A percentile compares a stretch with the other conserved stretches of the same genome.
These are phyloP conservation scores for Protophormia terraenovae DNA, from an alignment of 2,888 invertebrate genomes.

Conservation along the genomic window DNA sequence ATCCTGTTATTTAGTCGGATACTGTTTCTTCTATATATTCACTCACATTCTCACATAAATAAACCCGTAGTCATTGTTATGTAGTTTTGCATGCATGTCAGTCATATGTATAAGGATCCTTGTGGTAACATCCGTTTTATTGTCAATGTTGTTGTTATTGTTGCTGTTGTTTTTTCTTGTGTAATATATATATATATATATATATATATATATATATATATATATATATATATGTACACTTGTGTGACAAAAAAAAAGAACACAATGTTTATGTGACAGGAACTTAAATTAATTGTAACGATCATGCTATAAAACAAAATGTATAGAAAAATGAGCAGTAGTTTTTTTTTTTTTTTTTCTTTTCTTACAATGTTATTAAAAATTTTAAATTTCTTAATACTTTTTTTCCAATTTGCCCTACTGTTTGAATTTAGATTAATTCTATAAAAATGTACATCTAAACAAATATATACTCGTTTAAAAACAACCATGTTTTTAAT, in stretches of 20 bases:
- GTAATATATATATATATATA: not conserved
- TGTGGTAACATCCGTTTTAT: constrained; percentile 54
- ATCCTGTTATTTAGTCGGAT: constrained; percentile 27
- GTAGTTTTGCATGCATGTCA: constrained; percentile 22
- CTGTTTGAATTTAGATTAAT: too few relatives aligned
- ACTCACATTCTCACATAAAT: not conserved
- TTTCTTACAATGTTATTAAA: too few relatives aligned
- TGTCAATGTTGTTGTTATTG: constrained; percentile 43
- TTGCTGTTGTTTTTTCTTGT: not conserved
- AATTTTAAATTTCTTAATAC: too few relatives aligned
- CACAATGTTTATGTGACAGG: constrained; percentile 9
- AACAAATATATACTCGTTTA: not conserved
- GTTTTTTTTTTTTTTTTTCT: too few relatives aligned
- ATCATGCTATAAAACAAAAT: not conserved
- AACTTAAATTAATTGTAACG: constrained; percentile 17
- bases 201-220: not conserved
- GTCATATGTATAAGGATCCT: constrained; percentile 33
- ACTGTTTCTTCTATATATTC: not conserved
- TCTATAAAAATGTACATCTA: not conserved
- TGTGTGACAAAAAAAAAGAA: not conserved
- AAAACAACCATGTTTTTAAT: not conserved
- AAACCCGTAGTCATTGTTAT: not conserved
- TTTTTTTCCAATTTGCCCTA: too few relatives aligned
- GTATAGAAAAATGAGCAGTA: not conserved
- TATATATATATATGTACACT: too few relatives aligned